These are phyloP conservation scores for Melanophora roralis DNA, from an alignment of 2,888 invertebrate species.

Conservation along the genomic window DNA sequence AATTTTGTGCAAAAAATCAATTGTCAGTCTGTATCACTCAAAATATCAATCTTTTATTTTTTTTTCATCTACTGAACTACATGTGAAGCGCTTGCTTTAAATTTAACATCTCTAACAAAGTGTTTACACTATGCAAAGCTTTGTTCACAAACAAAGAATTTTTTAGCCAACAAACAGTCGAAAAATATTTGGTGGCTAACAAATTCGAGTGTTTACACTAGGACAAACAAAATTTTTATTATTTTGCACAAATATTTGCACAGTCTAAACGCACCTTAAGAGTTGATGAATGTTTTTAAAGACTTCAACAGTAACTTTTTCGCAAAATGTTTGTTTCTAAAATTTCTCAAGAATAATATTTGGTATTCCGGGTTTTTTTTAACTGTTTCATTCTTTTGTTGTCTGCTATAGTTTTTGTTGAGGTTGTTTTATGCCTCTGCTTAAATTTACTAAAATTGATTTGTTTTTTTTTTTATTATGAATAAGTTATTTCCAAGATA, in stretches of 20 bases:
- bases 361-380: not conserved
- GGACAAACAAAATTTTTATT: too few species aligned
- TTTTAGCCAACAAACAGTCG: too few species aligned
- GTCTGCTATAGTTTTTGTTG: conserved; percentile 50
- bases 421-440: not conserved
- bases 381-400: conserved; percentile 49
- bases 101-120: not conserved
- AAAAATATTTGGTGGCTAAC: too few species aligned
- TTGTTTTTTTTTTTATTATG: not conserved
- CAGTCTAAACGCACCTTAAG: too few species aligned
- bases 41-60: conserved; percentile 50
- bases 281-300: too few species aligned
- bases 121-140: too few species aligned
- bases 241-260: too few species aligned
- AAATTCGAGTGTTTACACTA: too few species aligned
- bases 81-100: conserved; percentile 27
- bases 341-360: conserved; percentile 44
- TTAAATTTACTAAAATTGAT: too few species aligned
- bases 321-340: not conserved
- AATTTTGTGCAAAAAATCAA: conserved; percentile 28
- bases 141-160: too few species aligned
- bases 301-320: too few species aligned
- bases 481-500: not conserved
- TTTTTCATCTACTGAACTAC: conserved; percentile 19
- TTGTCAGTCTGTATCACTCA: conserved; percentile 56